Evolutionary conservation across 2,113 vertebrate species (phyloP).

Genomic region (Hemiscyllium ocellatum): DNA sequence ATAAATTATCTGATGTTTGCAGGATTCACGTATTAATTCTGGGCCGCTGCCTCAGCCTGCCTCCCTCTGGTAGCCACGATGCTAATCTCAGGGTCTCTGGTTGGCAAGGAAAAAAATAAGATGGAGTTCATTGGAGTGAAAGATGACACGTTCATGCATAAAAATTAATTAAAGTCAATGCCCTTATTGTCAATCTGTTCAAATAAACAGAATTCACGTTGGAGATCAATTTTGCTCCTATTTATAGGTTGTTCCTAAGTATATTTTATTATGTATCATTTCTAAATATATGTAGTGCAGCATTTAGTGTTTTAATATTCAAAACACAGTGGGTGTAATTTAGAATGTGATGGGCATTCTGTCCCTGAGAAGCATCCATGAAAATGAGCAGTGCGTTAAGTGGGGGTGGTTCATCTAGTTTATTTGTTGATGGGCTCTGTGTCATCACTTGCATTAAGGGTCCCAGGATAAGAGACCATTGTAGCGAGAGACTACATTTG

Average conservation of each 20-base stretch:
- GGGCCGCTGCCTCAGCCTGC: constrained; percentile 37
- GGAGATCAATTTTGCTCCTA: not conserved
- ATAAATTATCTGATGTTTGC: constrained; percentile 41
- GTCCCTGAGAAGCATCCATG: not conserved
- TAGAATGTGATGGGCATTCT: not conserved
- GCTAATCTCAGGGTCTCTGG: not conserved
- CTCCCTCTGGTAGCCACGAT: not conserved
- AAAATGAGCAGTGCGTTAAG: not conserved
- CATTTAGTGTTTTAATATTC: not conserved
- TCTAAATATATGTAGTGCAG: not conserved
- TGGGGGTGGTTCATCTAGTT: not conserved
- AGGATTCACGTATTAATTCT: constrained; percentile 39
- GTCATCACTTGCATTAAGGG: not conserved
- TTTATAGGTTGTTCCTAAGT: not conserved
- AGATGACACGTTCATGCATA: not conserved
- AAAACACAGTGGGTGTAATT: not conserved
- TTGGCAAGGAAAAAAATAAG: not conserved
- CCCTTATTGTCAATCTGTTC: not conserved
- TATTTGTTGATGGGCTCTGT: not conserved
- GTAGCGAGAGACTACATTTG: not conserved
- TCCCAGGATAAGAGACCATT: not conserved
- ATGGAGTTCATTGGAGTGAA: not conserved
- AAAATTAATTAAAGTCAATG: not conserved
- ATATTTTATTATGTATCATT: not conserved
- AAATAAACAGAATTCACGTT: not conserved